Conservation (phyloP, 2,113 vertebrate species). For the Dolichotis patagonum region DNA sequence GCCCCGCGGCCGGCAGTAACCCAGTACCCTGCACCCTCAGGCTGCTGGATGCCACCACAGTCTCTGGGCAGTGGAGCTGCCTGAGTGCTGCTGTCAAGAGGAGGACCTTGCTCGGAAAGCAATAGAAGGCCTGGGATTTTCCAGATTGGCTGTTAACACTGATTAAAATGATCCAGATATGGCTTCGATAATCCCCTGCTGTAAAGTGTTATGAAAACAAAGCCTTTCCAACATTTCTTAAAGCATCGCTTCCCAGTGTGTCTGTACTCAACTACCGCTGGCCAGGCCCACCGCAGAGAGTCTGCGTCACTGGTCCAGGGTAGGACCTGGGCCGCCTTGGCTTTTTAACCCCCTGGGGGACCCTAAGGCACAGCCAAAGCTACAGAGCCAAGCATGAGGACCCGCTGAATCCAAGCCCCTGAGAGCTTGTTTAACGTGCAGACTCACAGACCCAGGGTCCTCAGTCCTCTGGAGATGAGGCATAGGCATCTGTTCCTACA, state of each 20-base stretch:
- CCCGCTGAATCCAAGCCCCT: background rate
- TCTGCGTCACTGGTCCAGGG: background rate
- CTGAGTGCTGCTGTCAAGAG: background rate
- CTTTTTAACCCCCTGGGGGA: background rate
- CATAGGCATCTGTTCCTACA: background rate
- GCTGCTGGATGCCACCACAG: background rate
- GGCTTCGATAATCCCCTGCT: background rate
- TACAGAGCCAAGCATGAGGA: background rate
- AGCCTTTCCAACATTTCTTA: background rate
- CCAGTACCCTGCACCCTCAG: background rate
- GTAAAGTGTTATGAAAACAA: background rate
- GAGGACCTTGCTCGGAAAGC: constrained; percentile 7
- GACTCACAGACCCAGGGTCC: background rate
- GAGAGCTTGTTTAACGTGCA: background rate
- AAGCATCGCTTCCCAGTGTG: background rate
- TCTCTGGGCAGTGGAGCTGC: background rate
- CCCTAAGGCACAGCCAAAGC: background rate
- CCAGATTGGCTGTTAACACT: background rate
- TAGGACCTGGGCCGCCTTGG: background rate
- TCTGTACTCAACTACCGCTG: background rate
- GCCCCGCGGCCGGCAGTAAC: background rate
- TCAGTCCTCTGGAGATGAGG: background rate
- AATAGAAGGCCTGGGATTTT: constrained; percentile 5
- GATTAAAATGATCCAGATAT: constrained; percentile 40
- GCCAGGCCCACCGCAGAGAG: background rate